These are phyloP conservation scores for Calliopum simillimum DNA, from an alignment of 2,888 invertebrate species.

Conservation along the genomic window DNA sequence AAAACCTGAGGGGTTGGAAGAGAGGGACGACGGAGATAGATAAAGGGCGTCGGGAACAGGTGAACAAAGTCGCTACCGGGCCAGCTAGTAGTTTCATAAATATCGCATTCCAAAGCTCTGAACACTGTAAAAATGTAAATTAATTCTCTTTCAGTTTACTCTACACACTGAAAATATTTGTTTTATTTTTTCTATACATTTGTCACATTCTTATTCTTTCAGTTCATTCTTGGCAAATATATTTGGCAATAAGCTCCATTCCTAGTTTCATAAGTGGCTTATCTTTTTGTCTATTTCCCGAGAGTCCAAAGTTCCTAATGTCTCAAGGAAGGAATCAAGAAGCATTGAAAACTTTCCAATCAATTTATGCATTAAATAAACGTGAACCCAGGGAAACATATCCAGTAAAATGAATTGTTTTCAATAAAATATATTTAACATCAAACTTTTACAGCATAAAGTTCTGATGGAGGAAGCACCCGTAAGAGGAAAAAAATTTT, in stretches of 20 bases:
- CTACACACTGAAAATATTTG: neutral
- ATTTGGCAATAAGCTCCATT: constrained; percentile 70
- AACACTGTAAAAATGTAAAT: too few species aligned
- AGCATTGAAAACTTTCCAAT: constrained; percentile 58
- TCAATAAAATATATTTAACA: too few species aligned
- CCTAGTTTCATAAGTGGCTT: constrained; percentile 74
- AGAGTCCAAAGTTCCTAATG: constrained; percentile 57
- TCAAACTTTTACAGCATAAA: constrained; percentile 36
- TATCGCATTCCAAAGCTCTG: too few species aligned
- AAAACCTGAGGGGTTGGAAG: too few species aligned
- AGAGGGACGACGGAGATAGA: too few species aligned
- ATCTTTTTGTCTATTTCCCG: constrained; percentile 69
- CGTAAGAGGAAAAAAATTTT: constrained; percentile 1
- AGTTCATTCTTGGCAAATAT: constrained; percentile 65
- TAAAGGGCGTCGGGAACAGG: too few species aligned
- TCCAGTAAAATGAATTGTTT: constrained; percentile 40
- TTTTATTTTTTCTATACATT: neutral
- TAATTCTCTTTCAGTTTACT: too few species aligned
- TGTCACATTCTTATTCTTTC: constrained; percentile 1
- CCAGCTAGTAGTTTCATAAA: too few species aligned
- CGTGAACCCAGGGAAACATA: constrained; percentile 67
- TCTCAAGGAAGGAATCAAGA: constrained; percentile 49
- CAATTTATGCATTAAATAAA: constrained; percentile 76
- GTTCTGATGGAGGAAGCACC: constrained; percentile 41
- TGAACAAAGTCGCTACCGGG: too few species aligned